Percentiles rank a stretch among this genome's conserved stretches.
These are phyloP conservation scores for Dunckerocampus dactyliophorus DNA, from an alignment of 2,113 vertebrate species.

Conservation along the genomic window DNA sequence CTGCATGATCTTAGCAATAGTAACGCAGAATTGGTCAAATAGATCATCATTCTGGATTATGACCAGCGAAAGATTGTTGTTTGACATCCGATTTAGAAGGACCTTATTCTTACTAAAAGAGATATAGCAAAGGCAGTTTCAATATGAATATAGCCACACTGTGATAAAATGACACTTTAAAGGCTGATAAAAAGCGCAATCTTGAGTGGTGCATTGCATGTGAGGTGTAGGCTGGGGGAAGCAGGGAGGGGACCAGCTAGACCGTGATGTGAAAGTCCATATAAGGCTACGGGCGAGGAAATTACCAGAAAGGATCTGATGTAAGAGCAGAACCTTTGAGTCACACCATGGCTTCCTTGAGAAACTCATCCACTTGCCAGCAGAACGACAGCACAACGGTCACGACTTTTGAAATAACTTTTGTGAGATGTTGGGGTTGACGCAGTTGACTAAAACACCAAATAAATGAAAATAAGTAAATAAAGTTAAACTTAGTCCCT, in stretches of 20 bases:
- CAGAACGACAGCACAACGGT: slow-evolving; percentile 40
- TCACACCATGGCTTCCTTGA: slow-evolving; percentile 80
- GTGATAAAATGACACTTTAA: slow-evolving; percentile 5
- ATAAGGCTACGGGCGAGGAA: slow-evolving; percentile 92
- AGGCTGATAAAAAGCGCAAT: slow-evolving; percentile 10
- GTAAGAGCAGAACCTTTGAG: slow-evolving; percentile 83
- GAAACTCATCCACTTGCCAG: slow-evolving; percentile 69
- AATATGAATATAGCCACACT: slow-evolving; percentile 1
- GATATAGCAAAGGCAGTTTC: neutral
- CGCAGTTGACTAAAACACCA: slow-evolving; percentile 4
- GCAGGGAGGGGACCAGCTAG: slow-evolving; percentile 49
- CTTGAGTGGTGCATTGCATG: slow-evolving; percentile 54
- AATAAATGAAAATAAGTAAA: slow-evolving; percentile 4
- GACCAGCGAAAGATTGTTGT: too few relatives aligned
- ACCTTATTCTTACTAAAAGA: neutral
- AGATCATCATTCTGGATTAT: too few relatives aligned
- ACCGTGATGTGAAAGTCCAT: slow-evolving; percentile 80
- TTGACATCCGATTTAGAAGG: too few relatives aligned
- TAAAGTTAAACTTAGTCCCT: neutral
- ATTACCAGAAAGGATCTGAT: slow-evolving; percentile 84
- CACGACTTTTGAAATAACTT: slow-evolving; percentile 25
- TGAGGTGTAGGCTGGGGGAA: slow-evolving; percentile 38
- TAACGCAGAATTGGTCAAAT: too few relatives aligned
- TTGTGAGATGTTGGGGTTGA: slow-evolving; percentile 14
- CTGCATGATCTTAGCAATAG: too few relatives aligned